Conservation (phyloP, 2,797 vertebrate genomes). For the Molothrus aeneus region DNA sequence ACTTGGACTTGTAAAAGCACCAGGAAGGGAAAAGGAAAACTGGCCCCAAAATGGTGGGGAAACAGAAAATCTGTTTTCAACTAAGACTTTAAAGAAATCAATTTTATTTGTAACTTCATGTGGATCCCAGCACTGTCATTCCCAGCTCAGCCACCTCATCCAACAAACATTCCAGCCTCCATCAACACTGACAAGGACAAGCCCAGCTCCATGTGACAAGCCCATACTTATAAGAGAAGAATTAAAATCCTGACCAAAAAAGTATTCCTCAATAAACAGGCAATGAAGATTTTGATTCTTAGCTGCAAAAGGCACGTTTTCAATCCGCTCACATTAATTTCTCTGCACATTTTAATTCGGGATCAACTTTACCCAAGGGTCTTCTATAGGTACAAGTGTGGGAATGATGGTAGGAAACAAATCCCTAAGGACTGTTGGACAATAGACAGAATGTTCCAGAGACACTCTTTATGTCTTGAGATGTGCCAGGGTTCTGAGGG, state of each 20-base stretch:
- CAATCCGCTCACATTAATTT: not conserved
- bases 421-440: too few relatives aligned
- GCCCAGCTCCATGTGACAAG: not conserved
- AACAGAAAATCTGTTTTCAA: not conserved
- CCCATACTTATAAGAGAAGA: not conserved
- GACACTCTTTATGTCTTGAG: too few relatives aligned
- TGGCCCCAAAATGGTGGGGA: not conserved
- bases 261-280: not conserved
- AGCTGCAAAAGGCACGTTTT: not conserved
- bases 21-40: not conserved
- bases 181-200: not conserved
- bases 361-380: not conserved
- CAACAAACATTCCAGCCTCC: not conserved
- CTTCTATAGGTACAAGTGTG: not conserved
- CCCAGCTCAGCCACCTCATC: not conserved
- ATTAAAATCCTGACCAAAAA: not conserved
- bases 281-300: not conserved
- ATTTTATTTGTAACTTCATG: not conserved
- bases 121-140: not conserved
- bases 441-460: too few relatives aligned
- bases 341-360: not conserved
- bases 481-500: too few relatives aligned
- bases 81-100: not conserved
- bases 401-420: too few relatives aligned
- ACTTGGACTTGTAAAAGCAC: not conserved